A percentile compares a stretch with the other conserved stretches of the same genome.
Evolutionary conservation across 2,888 invertebrate genomes (phyloP).

Genomic region (Athripsodes cinereus): DNA sequence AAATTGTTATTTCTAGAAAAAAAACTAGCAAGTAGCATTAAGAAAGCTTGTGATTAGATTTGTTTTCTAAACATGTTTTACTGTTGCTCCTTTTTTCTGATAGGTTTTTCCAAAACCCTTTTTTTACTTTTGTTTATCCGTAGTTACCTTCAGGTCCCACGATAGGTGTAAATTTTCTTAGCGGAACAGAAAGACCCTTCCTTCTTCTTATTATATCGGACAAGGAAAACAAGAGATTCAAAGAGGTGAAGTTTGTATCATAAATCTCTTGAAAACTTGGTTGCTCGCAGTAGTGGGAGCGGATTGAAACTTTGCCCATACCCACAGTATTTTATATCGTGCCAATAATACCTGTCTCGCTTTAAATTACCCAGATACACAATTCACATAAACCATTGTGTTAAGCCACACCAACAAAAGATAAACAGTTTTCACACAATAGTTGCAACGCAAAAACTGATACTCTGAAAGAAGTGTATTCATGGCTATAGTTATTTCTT

Average conservation of each 20-base stretch:
- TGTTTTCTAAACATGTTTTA: slow-evolving; percentile 1
- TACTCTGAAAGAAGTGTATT: no score
- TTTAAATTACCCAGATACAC: not conserved
- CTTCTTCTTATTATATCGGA: slow-evolving; percentile 25
- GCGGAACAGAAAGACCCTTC: slow-evolving; percentile 13
- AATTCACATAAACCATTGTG: no score
- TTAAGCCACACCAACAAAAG: no score
- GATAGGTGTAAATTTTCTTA: slow-evolving; percentile 19
- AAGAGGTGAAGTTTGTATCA: slow-evolving; percentile 28
- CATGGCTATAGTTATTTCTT: no score
- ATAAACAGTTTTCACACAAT: no score
- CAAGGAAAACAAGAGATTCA: slow-evolving; percentile 24
- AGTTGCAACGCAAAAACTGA: no score
- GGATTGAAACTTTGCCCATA: slow-evolving; percentile 17
- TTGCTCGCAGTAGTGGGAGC: slow-evolving; percentile 26
- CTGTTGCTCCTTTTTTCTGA: not conserved
- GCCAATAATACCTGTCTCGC: slow-evolving; percentile 1
- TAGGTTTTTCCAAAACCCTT: slow-evolving; percentile 8
- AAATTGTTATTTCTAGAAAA: no score
- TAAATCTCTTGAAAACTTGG: slow-evolving; percentile 27
- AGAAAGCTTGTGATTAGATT: not conserved
- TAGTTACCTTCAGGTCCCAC: slow-evolving; percentile 16
- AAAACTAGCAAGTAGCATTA: no score
- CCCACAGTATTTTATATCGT: not conserved
- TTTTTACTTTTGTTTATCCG: slow-evolving; percentile 17